Evolutionary conservation across 2,797 vertebrate genomes (phyloP).

Genomic region (Sebastes diaconus): DNA sequence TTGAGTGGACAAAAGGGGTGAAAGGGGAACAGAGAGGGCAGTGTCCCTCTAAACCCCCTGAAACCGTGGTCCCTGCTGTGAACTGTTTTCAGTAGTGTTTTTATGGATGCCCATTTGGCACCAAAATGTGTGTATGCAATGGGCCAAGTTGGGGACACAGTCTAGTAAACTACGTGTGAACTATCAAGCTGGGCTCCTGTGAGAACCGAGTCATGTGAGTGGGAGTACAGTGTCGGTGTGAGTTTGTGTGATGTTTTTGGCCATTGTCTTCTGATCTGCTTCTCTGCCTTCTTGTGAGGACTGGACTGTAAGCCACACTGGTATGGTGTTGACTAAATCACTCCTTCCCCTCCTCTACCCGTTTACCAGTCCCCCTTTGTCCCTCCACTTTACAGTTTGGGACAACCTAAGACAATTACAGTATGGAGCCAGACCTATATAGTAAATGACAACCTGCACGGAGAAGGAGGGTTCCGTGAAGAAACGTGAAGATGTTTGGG

Average conservation of each 20-base stretch:
- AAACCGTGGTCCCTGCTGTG: conserved; percentile 14
- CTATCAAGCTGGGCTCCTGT: conserved; percentile 34
- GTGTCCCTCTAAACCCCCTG: conserved; percentile 13
- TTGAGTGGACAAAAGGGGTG: conserved; percentile 7
- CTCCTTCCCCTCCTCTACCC: neutral
- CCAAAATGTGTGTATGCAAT: conserved; percentile 16
- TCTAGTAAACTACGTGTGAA: conserved; percentile 55
- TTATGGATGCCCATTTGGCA: conserved; percentile 48
- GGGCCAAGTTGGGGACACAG: conserved; percentile 29
- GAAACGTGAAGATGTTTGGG: neutral
- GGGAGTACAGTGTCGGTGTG: conserved; percentile 11
- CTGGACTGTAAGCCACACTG: neutral
- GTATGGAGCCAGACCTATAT: neutral
- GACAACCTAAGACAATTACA: neutral
- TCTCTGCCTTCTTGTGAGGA: neutral
- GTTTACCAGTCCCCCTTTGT: neutral
- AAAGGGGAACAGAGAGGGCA: conserved; percentile 38
- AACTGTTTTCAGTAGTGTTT: conserved; percentile 41
- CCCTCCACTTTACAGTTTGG: conserved; percentile 8
- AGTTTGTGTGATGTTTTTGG: conserved; percentile 15
- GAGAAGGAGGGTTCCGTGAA: neutral
- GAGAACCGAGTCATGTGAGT: conserved; percentile 52
- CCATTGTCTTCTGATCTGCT: neutral
- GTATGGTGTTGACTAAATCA: neutral
- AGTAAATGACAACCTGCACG: neutral